A percentile compares a stretch with the other conserved stretches of the same genome.
phyloP scores from a whole-genome alignment of 2,113 vertebrate species.

The Elephas maximus region DNA sequence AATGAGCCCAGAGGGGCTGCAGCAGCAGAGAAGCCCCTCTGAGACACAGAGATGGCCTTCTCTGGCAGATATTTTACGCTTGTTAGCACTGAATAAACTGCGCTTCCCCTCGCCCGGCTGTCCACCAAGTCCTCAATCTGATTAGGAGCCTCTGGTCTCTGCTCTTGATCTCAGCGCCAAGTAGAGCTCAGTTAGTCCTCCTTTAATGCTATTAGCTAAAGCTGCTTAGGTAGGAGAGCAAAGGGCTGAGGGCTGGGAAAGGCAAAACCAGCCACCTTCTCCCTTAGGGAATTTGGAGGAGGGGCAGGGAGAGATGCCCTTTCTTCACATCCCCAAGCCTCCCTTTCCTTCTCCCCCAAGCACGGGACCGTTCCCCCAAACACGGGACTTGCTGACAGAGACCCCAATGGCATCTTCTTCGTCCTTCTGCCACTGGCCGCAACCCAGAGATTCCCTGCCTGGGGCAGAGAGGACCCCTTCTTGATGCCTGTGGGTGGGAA shows the following conservation, averaged over 20 bases:
- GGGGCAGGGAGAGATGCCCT: not conserved
- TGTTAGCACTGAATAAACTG: not conserved
- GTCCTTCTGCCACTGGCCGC: not conserved
- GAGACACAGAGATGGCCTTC: not conserved
- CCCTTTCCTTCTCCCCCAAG: not conserved
- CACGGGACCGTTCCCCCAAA: not conserved
- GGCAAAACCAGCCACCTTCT: not conserved
- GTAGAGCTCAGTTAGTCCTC: not conserved
- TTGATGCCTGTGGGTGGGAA: not conserved
- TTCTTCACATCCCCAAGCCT: not conserved
- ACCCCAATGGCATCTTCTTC: not conserved
- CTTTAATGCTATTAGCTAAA: constrained; percentile 62
- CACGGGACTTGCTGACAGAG: not conserved
- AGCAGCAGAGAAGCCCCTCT: not conserved
- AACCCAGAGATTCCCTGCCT: not conserved
- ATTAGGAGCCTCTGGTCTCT: constrained; percentile 66
- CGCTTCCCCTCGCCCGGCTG: not conserved
- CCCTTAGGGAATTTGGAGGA: not conserved
- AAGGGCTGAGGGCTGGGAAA: not conserved
- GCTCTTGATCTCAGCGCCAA: constrained; percentile 68
- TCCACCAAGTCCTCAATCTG: not conserved
- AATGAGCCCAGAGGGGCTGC: not conserved
- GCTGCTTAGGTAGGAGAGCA: constrained; percentile 34
- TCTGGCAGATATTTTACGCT: not conserved
- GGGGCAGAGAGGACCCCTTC: not conserved